Evolutionary conservation across 1,140 invertebrate species (phyloP).

Genomic region (Dermatophagoides farinae): DNA sequence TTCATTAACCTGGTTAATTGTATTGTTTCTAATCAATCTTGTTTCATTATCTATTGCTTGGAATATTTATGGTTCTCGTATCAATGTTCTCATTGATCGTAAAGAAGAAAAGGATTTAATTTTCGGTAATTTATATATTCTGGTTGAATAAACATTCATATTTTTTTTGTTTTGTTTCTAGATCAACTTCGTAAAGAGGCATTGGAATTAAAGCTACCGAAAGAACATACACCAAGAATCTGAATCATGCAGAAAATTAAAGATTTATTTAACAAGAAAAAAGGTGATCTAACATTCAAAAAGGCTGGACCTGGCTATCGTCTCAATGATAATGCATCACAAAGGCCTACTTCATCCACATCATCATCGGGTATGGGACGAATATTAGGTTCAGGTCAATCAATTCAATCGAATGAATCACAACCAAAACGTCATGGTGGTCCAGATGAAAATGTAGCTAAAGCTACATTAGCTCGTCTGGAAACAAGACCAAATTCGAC

Average conservation of each 20-base stretch:
- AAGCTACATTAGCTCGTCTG: neutral
- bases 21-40: neutral
- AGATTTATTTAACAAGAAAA: conserved; percentile 10
- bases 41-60: neutral
- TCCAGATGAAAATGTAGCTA: neutral
- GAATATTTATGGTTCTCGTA: conserved; percentile 7
- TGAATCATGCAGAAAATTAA: conserved; percentile 3
- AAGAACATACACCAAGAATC: conserved; percentile 9
- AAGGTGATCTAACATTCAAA: conserved; percentile 4
- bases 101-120: conserved; percentile 10
- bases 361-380: neutral
- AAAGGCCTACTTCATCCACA: neutral
- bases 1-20: neutral
- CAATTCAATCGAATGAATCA: too few relatives aligned
- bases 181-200: conserved; percentile 12
- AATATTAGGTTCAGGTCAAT: neutral
- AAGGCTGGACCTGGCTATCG: conserved; percentile 3
- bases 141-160: neutral
- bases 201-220: conserved; percentile 10
- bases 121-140: neutral
- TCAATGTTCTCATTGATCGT: conserved; percentile 1
- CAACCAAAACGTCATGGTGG: neutral
- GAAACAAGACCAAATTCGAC: neutral
- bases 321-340: neutral
- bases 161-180: neutral